Percentiles rank a stretch among this genome's conserved stretches.
These are phyloP conservation scores for Epirrita christyi DNA, from an alignment of 2,888 invertebrate genomes.

Conservation along the genomic window DNA sequence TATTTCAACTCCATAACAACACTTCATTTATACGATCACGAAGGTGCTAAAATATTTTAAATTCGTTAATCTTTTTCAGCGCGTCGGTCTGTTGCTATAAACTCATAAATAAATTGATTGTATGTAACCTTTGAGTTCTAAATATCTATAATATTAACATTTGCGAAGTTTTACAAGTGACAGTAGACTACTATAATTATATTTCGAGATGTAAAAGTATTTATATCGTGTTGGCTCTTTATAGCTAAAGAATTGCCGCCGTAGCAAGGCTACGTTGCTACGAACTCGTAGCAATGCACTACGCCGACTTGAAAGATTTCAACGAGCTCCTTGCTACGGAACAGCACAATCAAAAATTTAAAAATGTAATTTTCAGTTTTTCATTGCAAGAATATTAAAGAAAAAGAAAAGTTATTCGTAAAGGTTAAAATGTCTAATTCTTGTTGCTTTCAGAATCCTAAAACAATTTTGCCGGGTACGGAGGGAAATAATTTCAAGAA, in stretches of 20 bases:
- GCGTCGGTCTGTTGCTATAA: not conserved
- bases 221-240: constrained; percentile 1
- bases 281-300: constrained; percentile 41
- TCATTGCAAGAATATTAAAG: constrained; percentile 3
- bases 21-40: not conserved
- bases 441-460: constrained; percentile 42
- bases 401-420: constrained; percentile 19
- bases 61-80: no score
- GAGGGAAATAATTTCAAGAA: constrained; percentile 45
- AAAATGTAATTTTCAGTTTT: constrained; percentile 11
- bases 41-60: not conserved
- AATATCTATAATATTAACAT: no score
- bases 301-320: constrained; percentile 41
- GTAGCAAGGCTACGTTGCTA: constrained; percentile 43
- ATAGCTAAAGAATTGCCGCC: constrained; percentile 1
- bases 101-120: not conserved
- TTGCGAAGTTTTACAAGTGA: no score
- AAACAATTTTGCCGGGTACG: constrained; percentile 44
- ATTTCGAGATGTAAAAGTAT: not conserved
- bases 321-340: constrained; percentile 40
- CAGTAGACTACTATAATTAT: not conserved
- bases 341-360: constrained; percentile 29
- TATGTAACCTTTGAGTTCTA: no score
- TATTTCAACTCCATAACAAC: not conserved
- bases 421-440: constrained; percentile 33